These are phyloP conservation scores for Medauroidea extradentata DNA, from an alignment of 1,140 invertebrate genomes.

Conservation along the genomic window DNA sequence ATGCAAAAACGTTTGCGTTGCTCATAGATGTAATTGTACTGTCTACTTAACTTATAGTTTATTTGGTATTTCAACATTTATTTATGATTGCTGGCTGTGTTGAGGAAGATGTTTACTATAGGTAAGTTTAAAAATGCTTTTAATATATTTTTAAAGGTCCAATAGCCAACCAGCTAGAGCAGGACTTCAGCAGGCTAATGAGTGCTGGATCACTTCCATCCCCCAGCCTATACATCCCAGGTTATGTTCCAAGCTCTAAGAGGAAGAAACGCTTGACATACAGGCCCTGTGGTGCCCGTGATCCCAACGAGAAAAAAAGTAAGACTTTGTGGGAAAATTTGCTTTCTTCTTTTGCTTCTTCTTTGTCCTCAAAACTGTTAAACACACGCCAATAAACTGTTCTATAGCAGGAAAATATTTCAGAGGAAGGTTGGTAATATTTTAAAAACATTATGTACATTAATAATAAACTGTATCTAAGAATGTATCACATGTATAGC, in stretches of 20 bases:
- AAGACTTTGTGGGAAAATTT: neutral
- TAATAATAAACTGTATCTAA: too few species aligned
- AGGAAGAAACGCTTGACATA: constrained; percentile 65
- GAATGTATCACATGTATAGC: too few species aligned
- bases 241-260: constrained; percentile 61
- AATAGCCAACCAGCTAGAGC: constrained; percentile 66
- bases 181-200: constrained; percentile 71
- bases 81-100: constrained; percentile 4
- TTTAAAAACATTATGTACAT: too few species aligned
- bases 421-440: too few species aligned
- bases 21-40: neutral
- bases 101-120: neutral
- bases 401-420: too few species aligned
- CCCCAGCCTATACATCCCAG: constrained; percentile 73
- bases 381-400: too few species aligned
- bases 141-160: constrained; percentile 57
- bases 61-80: constrained; percentile 8
- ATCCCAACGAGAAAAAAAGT: constrained; percentile 61
- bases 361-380: too few species aligned
- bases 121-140: too few species aligned
- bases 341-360: too few species aligned
- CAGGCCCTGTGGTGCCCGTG: constrained; percentile 64
- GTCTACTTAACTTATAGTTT: neutral
- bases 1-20: too few species aligned
- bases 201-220: constrained; percentile 64